Conservation (phyloP, 2,888 invertebrate genomes). For the Drosophila anomelani region DNA sequence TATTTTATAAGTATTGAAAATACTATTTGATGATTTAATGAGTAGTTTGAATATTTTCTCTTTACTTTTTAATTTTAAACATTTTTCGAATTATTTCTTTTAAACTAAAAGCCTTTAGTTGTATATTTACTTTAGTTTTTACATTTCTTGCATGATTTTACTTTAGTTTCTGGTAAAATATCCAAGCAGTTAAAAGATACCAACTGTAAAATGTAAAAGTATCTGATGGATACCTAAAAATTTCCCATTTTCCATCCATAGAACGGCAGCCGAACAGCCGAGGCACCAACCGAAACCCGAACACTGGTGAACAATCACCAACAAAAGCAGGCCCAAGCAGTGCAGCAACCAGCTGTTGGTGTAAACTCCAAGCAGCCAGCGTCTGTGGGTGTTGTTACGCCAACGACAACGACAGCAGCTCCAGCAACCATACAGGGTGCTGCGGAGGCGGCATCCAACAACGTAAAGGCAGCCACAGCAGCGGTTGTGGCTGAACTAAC, state of each 20-base stretch:
- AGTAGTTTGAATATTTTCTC: no score
- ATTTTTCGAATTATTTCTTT: no score
- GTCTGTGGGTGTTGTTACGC: constrained; percentile 33
- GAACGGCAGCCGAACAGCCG: constrained; percentile 67
- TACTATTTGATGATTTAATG: no score
- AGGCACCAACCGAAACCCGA: constrained; percentile 61
- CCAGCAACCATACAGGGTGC: constrained; percentile 69
- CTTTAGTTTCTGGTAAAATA: no score
- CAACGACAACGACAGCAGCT: constrained; percentile 63
- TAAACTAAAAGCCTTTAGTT: no score
- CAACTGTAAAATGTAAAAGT: not conserved
- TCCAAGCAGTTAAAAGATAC: no score
- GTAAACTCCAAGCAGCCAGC: constrained; percentile 57
- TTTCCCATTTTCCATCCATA: constrained; percentile 24
- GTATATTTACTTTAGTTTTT: no score
- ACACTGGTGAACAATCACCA: constrained; percentile 62
- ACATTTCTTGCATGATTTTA: not conserved
- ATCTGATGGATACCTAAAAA: not conserved
- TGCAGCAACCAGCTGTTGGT: constrained; percentile 62
- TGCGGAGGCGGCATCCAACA: constrained; percentile 16
- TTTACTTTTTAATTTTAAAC: no score
- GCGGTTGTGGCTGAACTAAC: constrained; percentile 49
- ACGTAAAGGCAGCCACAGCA: constrained; percentile 45
- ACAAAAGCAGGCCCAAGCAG: constrained; percentile 60
- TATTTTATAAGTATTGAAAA: not conserved